These are phyloP conservation scores for Eupeodes latifasciatus DNA, from an alignment of 2,888 invertebrate species.

Conservation along the genomic window DNA sequence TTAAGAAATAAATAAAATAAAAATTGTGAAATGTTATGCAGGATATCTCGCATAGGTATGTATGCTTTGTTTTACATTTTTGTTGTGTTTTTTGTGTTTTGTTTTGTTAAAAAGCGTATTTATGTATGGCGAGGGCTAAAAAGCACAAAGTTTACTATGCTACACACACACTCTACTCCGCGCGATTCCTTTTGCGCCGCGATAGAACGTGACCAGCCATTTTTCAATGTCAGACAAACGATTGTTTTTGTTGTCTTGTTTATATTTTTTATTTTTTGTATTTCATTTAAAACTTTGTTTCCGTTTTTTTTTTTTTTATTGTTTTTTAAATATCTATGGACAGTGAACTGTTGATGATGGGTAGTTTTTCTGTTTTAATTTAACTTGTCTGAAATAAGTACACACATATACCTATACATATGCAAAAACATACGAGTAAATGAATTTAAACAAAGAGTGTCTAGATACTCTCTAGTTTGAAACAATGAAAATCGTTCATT, in stretches of 20 bases:
- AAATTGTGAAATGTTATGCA: conserved; percentile 73
- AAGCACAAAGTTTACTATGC: conserved; percentile 66
- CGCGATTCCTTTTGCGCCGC: conserved; percentile 55
- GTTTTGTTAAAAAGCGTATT: not conserved
- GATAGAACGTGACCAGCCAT: conserved; percentile 84
- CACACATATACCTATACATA: not conserved
- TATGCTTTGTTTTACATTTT: not conserved
- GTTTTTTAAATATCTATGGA: conserved; percentile 36
- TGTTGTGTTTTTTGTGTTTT: not conserved
- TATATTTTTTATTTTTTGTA: conserved; percentile 37
- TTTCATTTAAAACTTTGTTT: conserved; percentile 67
- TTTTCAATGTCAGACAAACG: conserved; percentile 84
- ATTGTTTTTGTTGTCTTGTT: conserved; percentile 66
- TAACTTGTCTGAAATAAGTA: conserved; percentile 14
- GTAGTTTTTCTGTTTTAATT: conserved; percentile 46
- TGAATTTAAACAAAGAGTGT: not conserved
- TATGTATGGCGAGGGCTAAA: conserved; percentile 5
- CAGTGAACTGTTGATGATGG: conserved; percentile 62
- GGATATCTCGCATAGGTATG: conserved; percentile 37
- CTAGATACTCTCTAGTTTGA: not conserved
- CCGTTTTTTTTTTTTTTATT: conserved; percentile 52
- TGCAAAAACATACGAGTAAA: not conserved
- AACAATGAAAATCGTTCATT: conserved; percentile 16
- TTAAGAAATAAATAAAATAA: conserved; percentile 78
- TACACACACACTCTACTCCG: conserved; percentile 1